A percentile compares a stretch with the other conserved stretches of the same genome.
Evolutionary conservation across 2,888 invertebrate species (phyloP).

Genomic region (Deilephila porcellus): DNA sequence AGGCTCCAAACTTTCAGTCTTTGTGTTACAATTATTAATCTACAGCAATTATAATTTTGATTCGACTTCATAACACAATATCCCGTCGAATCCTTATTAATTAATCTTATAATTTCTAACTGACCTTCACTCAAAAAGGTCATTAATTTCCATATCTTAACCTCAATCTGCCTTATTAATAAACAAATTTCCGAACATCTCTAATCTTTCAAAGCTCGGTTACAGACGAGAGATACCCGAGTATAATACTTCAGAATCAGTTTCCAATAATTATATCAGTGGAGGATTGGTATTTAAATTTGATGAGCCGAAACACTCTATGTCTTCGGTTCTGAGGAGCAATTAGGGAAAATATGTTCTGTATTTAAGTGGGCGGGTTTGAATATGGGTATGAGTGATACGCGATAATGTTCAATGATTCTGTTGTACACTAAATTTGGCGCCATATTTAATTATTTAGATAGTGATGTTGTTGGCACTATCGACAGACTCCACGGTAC

Average conservation of each 20-base stretch:
- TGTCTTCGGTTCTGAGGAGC: background rate
- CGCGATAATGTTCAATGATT: no score
- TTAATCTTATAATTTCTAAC: no score
- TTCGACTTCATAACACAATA: no score
- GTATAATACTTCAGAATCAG: conserved; percentile 1
- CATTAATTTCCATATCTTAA: background rate
- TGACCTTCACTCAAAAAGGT: background rate
- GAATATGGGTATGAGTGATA: background rate
- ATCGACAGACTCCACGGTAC: no score
- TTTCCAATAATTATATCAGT: conserved; percentile 21
- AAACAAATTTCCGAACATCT: background rate
- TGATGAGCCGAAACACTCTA: conserved; percentile 10
- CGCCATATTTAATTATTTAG: no score
- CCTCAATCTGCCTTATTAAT: background rate
- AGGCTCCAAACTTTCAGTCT: no score
- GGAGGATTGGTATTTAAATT: conserved; percentile 18
- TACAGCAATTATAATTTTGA: no score
- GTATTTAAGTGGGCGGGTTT: background rate
- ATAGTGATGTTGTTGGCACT: no score
- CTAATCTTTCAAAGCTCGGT: background rate
- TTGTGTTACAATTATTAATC: no score
- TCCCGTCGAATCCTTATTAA: no score
- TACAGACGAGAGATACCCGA: background rate
- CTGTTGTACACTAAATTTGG: no score
- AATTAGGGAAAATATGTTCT: background rate